phyloP scores from a whole-genome alignment of 2,888 invertebrate species.

The Gonocerus acuteangulatus region DNA sequence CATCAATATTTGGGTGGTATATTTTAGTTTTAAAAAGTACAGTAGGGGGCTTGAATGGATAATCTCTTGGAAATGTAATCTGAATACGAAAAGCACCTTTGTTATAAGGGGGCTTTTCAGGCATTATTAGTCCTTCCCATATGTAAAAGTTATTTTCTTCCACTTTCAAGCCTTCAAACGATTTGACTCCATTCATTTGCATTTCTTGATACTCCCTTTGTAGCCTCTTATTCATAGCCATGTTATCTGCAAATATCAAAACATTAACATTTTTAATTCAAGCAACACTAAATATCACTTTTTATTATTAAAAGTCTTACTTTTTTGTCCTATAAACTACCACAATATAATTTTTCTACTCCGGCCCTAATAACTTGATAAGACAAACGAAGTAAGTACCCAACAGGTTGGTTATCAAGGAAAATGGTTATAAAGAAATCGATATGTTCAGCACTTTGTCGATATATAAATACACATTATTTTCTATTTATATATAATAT shows the following conservation, averaged over 20 bases:
- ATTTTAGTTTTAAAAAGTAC: constrained; percentile 57
- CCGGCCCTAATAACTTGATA: no score
- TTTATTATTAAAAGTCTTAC: no score
- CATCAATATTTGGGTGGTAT: constrained; percentile 60
- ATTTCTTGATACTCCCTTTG: constrained; percentile 34
- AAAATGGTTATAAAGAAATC: constrained; percentile 4
- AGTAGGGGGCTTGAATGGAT: constrained; percentile 60
- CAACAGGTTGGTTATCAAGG: constrained; percentile 22
- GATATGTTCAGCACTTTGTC: no score
- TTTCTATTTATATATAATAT: background rate
- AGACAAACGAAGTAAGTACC: background rate
- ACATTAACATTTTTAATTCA: no score
- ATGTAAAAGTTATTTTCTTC: constrained; percentile 52
- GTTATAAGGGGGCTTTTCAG: constrained; percentile 54
- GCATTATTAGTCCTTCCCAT: constrained; percentile 53
- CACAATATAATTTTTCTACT: no score
- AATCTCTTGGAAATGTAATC: constrained; percentile 56
- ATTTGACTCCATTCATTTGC: constrained; percentile 20
- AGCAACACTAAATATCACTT: no score
- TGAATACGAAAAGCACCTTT: constrained; percentile 56
- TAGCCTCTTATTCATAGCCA: constrained; percentile 26
- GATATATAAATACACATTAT: background rate
- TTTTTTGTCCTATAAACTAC: no score
- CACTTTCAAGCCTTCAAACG: constrained; percentile 45
- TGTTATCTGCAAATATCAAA: constrained; percentile 4